Base-by-base conservation (phyloP, 1,140 invertebrate species). In the Formica selysi region DNA sequence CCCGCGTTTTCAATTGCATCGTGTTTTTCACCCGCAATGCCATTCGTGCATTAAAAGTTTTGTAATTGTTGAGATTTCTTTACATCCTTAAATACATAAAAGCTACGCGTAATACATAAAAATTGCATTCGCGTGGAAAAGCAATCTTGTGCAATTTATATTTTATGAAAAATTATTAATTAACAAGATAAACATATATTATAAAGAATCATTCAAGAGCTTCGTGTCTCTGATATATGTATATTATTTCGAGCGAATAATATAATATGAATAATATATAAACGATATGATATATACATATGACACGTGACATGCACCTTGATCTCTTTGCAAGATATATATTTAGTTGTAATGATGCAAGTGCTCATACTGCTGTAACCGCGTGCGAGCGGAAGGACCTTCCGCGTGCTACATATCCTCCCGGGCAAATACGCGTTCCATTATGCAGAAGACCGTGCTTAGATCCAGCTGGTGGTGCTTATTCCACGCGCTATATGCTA, bases 381-480 rank as follows among this genome's bases (percentile, higher is more conserved):
- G 76, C 76, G 44, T 29, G n/a, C 32, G 44, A 80, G 29, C 76
- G 44, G 26, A 57, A 80, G 44, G 64, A 68, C 65, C 36, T 79
- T 73, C 73, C 65, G 29, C 67, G 51, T 59, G 36, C 36, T 36
- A 38, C 51, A 67, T 73, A 44, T 81, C 11, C 79, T 81, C 67
- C n/a, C 38, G 67, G 22, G 38, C 51, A 81, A 81, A 81, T 81
- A 71, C 67, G 29, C 44, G 36, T 81, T 81, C 38, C 38, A 81
- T 81, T 73, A 81, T 73, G 65, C 38, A 81, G 51, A 59, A 68
- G 36, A 71, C 38, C 51, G 26, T 29, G 36, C 67, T 44, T 59
- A 59, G 26, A 73, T 81, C 54, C 79, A 73, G 38, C 38, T 26
- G 38, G 65, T 26, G 26, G 38, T 59, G 67, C 79, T 81, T 59